Evolutionary conservation across 2,113 vertebrate genomes (phyloP).

Genomic region (Pogonocichla stellata): DNA sequence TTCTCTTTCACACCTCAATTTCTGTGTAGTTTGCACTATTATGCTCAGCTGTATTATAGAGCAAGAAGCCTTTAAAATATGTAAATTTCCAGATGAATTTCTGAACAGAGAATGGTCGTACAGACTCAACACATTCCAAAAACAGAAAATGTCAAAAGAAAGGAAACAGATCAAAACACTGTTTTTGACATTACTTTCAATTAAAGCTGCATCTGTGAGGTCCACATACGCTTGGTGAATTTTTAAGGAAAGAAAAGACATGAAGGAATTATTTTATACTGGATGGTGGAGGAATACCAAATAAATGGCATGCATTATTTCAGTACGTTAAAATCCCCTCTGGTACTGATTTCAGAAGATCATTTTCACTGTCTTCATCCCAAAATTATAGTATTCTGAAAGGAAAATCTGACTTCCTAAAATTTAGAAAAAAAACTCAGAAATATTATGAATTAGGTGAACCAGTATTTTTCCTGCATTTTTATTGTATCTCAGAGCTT

Average conservation of each 20-base stretch:
- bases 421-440: background rate
- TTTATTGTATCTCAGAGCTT: background rate
- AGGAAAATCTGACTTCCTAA: background rate
- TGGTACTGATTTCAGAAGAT: slow-evolving; percentile 33
- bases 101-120: slow-evolving; percentile 37
- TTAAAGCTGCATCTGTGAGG: slow-evolving; percentile 70
- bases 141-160: slow-evolving; percentile 62
- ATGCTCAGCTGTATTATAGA: slow-evolving; percentile 55
- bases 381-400: background rate
- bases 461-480: background rate
- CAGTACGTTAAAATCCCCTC: slow-evolving; percentile 23
- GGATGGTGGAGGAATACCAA: slow-evolving; percentile 54
- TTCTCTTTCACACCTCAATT: slow-evolving; percentile 51
- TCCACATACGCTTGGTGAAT: slow-evolving; percentile 66
- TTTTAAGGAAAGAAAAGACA: slow-evolving; percentile 51
- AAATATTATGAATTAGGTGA: background rate
- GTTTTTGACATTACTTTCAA: slow-evolving; percentile 69
- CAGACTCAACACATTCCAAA: slow-evolving; percentile 59
- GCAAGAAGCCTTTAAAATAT: slow-evolving; percentile 44
- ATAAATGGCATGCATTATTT: slow-evolving; percentile 35
- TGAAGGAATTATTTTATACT: slow-evolving; percentile 50
- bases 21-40: slow-evolving; percentile 50
- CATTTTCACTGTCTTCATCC: background rate
- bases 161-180: slow-evolving; percentile 59
- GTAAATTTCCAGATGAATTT: slow-evolving; percentile 57